Base-by-base conservation (phyloP, 2,888 invertebrate species). In the Shargacucullia verbasci region DNA sequence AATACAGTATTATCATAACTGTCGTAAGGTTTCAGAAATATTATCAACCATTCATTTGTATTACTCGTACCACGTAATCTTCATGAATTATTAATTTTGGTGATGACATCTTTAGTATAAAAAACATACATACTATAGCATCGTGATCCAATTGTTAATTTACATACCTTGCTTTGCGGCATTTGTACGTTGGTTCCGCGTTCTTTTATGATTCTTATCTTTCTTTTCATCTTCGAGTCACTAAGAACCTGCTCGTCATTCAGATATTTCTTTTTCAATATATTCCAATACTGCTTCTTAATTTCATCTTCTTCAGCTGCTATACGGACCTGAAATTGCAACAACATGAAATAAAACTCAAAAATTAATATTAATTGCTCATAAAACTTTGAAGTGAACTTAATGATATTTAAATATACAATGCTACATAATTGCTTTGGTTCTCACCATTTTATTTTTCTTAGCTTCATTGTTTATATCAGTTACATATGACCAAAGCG, bases 221-320 rank as follows among this genome's bases (percentile, higher is more conserved):
- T 92, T 66, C 92, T 85, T 39, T 74, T 80, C 25, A 89, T 67
- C 54, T 81, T 84, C 5, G 83, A 69, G 52, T 91, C 86, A 37
- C 81, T 81, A 29, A 71, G 54, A n/a, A 76, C 35, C 44, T 75
- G 64, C 20, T 70, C 72, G 13, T 88, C 73, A 39, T 74, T 77
- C 34, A 88, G 75, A 78, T 91, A 93, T 77, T 91, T 91, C 33
- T 82, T 87, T 73, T 92, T 93, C 35, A 94, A 57, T 59, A 90
- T 86, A 41, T 85, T 85, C 93, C 93, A 93, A 72, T 93, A 94
- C 53, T 90, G 86, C 53, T 89, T 92, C 55, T 93, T 94, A 38
- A 92, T 89, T 82, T 92, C 90, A 58, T 93, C 92, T 82, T 93
- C 93, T 81, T 90, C 89, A 0, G 90, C 91, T 37, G 91, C 89